Percentiles rank a stretch among this genome's conserved stretches.
These are phyloP conservation scores for Pseudonaja textilis DNA, from an alignment of 2,113 vertebrate species.

Conservation along the genomic window DNA sequence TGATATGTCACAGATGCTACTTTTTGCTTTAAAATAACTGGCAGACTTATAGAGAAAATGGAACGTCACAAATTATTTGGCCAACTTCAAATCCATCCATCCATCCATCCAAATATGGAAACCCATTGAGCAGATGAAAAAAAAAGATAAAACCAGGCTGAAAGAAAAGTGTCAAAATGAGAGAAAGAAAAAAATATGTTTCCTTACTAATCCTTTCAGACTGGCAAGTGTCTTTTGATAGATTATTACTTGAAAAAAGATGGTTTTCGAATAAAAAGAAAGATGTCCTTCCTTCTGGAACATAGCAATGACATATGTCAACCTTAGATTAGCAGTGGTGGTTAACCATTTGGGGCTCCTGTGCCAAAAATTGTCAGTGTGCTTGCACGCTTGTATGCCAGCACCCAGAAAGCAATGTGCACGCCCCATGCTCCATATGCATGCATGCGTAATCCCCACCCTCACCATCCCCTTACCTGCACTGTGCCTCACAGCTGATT, in stretches of 20 bases:
- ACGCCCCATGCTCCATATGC: too few relatives aligned
- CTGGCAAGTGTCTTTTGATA: not conserved
- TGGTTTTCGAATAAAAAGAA: not conserved
- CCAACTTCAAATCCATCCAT: not conserved
- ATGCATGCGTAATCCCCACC: too few relatives aligned
- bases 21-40: not conserved
- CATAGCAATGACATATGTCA: not conserved
- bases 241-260: not conserved
- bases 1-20: not conserved
- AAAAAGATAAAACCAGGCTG: not conserved
- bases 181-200: not conserved
- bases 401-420: too few relatives aligned
- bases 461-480: too few relatives aligned
- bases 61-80: not conserved
- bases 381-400: too few relatives aligned
- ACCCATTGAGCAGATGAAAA: not conserved
- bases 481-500: too few relatives aligned
- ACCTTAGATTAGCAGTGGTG: not conserved
- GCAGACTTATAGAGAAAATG: not conserved
- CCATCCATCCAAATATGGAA: not conserved
- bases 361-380: too few relatives aligned
- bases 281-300: not conserved
- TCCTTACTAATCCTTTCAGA: not conserved
- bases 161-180: not conserved
- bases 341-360: too few relatives aligned